These are phyloP conservation scores for Ataeniobius toweri DNA, from an alignment of 2,797 vertebrate species.

Conservation along the genomic window DNA sequence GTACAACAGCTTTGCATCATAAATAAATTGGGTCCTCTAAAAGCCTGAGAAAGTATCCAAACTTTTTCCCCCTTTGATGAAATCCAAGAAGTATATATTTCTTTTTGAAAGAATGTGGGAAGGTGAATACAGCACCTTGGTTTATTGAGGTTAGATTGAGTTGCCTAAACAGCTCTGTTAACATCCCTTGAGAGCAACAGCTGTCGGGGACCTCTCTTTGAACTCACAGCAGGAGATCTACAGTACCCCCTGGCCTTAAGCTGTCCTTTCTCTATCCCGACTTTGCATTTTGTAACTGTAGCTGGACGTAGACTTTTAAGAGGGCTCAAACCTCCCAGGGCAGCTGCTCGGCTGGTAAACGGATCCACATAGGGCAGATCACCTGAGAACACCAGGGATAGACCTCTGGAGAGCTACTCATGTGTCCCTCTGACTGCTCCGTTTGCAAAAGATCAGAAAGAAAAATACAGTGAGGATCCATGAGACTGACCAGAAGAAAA, in stretches of 20 bases:
- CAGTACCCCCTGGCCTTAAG: conserved; percentile 51
- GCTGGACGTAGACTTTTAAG: conserved; percentile 72
- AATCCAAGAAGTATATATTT: conserved; percentile 41
- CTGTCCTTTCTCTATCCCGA: conserved; percentile 49
- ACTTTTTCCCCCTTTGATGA: conserved; percentile 21
- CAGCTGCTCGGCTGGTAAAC: conserved; percentile 79
- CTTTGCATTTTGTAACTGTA: conserved; percentile 73
- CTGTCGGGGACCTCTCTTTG: conserved; percentile 79
- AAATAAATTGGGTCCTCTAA: conserved; percentile 7
- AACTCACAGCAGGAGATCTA: conserved; percentile 76
- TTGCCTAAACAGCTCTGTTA: conserved; percentile 43
- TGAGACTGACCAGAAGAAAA: conserved; percentile 35
- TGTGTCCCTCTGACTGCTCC: conserved; percentile 66
- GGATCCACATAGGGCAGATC: conserved; percentile 72
- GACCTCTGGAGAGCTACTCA: conserved; percentile 71
- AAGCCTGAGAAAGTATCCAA: conserved; percentile 4
- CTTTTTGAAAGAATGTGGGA: conserved; percentile 25
- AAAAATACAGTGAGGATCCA: conserved; percentile 26
- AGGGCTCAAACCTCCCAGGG: conserved; percentile 72
- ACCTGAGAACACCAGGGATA: conserved; percentile 73
- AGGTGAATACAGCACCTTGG: conserved; percentile 38
- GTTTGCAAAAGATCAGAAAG: conserved; percentile 45
- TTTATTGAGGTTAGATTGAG: conserved; percentile 65
- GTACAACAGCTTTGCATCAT: neutral
- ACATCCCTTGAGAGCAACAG: conserved; percentile 75